phyloP scores from a whole-genome alignment of 2,797 vertebrate genomes.

The Clarias fuscus region DNA sequence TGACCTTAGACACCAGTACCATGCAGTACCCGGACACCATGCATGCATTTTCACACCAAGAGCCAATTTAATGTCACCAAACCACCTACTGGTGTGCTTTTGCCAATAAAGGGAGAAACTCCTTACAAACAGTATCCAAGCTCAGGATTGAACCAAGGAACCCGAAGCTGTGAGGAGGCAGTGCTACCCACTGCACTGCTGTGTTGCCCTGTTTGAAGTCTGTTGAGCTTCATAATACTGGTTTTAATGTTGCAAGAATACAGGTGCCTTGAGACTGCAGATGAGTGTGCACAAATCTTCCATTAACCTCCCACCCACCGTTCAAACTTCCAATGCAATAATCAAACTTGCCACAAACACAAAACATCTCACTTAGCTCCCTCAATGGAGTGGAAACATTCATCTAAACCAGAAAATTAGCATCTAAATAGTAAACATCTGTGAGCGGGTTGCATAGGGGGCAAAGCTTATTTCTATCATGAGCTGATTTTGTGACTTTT shows the following conservation, averaged over 20 bases:
- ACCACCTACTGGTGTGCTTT: background rate
- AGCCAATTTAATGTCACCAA: background rate
- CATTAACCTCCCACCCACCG: slow-evolving; percentile 42
- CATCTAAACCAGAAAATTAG: slow-evolving; percentile 49
- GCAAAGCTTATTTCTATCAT: slow-evolving; percentile 48
- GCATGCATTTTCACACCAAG: background rate
- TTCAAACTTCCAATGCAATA: slow-evolving; percentile 40
- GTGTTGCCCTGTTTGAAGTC: background rate
- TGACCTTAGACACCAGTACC: background rate
- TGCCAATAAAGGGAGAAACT: background rate
- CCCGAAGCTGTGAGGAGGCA: background rate
- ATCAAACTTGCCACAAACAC: slow-evolving; percentile 47
- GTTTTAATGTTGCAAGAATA: slow-evolving; percentile 4
- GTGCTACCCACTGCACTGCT: background rate
- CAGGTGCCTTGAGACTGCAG: slow-evolving; percentile 17
- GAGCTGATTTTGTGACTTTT: slow-evolving; percentile 49
- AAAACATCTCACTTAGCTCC: slow-evolving; percentile 49
- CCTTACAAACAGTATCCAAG: background rate
- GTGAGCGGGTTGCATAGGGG: slow-evolving; percentile 42
- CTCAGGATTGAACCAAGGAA: background rate
- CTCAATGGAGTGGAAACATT: slow-evolving; percentile 48
- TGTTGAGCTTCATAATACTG: background rate
- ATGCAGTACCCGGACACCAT: background rate
- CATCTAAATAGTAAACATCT: slow-evolving; percentile 61
- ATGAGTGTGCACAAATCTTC: slow-evolving; percentile 21